phyloP scores from a whole-genome alignment of 2,797 vertebrate genomes.

The Nyctibius grandis region DNA sequence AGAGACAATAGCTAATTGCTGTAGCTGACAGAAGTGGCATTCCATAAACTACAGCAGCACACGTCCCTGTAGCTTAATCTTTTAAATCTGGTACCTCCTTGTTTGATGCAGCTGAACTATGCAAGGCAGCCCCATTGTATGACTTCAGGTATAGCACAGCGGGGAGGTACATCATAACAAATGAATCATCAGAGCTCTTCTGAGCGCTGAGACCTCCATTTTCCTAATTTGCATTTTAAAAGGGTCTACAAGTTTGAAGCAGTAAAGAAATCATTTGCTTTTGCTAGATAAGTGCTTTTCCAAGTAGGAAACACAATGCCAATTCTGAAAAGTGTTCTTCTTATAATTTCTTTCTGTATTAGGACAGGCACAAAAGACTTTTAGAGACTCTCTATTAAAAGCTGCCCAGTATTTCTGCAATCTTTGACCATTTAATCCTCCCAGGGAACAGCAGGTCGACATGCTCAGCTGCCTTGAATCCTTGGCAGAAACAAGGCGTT shows the following conservation, averaged over 20 bases:
- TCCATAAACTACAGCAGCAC: background rate
- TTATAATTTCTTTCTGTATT: constrained; percentile 25
- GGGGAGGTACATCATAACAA: constrained; percentile 10
- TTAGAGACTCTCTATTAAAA: constrained; percentile 6
- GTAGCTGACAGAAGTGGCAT: background rate
- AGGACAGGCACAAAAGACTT: constrained; percentile 30
- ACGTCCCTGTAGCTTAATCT: background rate
- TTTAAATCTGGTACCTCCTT: background rate
- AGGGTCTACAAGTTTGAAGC: constrained; percentile 25
- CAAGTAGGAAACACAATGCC: constrained; percentile 35
- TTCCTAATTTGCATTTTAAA: constrained; percentile 71
- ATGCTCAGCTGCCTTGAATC: background rate
- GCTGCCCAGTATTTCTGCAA: background rate
- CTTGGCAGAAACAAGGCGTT: background rate
- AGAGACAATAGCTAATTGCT: background rate
- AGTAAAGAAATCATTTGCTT: constrained; percentile 66
- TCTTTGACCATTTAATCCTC: background rate
- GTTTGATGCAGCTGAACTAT: background rate
- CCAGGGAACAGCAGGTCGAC: background rate
- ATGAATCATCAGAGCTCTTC: constrained; percentile 46
- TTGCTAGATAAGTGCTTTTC: constrained; percentile 63
- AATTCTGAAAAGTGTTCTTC: constrained; percentile 18
- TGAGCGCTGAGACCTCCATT: constrained; percentile 20
- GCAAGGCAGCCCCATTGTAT: background rate
- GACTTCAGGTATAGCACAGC: background rate